Evolutionary conservation across 2,113 vertebrate genomes (phyloP).

Genomic region (Chiloscyllium plagiosum): DNA sequence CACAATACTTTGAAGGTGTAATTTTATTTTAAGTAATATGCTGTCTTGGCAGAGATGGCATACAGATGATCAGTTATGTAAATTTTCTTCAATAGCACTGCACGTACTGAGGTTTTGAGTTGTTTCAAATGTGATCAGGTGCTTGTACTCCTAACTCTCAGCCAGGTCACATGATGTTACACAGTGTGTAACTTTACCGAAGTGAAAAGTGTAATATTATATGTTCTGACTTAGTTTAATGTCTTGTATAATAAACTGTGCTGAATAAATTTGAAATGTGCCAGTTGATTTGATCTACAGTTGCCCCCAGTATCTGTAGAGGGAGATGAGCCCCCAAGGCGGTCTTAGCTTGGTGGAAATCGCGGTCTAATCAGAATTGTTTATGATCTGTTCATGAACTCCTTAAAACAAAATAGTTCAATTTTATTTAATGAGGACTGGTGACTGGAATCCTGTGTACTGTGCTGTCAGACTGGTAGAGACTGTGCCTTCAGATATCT

Average conservation of each 20-base stretch:
- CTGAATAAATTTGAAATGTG: not conserved
- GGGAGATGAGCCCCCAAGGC: not conserved
- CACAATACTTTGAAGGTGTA: not conserved
- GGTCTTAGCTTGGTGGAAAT: too few species aligned
- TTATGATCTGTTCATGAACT: not conserved
- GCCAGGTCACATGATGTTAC: too few species aligned
- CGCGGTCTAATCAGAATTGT: not conserved
- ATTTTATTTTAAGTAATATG: not conserved
- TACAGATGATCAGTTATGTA: not conserved
- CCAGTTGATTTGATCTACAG: not conserved
- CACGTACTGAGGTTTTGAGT: too few species aligned
- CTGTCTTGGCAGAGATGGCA: not conserved
- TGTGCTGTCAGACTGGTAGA: not conserved
- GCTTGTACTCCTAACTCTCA: not conserved
- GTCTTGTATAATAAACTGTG: too few species aligned
- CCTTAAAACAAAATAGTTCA: not conserved
- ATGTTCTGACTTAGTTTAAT: too few species aligned
- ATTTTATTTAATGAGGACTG: not conserved
- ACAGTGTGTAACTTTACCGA: too few species aligned
- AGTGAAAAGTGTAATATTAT: too few species aligned
- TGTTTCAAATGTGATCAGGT: not conserved
- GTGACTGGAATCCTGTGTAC: not conserved
- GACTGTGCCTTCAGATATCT: not conserved
- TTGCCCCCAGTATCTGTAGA: not conserved
- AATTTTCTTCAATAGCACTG: too few species aligned